Evolutionary conservation across 1,140 invertebrate genomes (phyloP), one percentile per base, ranked within the genome.

Genomic region (Cyrtorhinus lividipennis): DNA sequence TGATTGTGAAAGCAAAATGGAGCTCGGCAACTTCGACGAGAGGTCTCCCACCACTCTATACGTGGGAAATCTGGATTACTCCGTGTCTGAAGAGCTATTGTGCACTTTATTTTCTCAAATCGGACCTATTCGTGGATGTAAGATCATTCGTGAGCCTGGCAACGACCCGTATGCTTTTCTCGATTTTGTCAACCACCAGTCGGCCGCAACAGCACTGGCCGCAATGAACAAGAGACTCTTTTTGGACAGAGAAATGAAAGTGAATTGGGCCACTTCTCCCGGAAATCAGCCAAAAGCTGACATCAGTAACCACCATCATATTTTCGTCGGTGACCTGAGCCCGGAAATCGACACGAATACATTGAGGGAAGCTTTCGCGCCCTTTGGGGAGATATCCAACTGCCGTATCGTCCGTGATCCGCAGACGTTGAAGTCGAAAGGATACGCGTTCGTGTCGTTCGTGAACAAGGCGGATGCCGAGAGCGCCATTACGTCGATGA

Each of bases 401-500:
- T 98, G 95, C 77, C 85, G 97, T 74, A 97, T 99, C 73, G 96
- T 99, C 24, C 82, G 94, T 69, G 96, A 99, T 79, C 92, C 95
- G 61, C 92, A 97, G 77, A 98, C 96, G 58, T 82, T 95, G 71
- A 99, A 98, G 80, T 98, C 95, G 67, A 99, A 98, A 79, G 96
- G 97, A 62, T 99, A 99, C 78, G 97, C 96, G 25, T 99, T 99
- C 76, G 95, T 99, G 8, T 98, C 95, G 24, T 99, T 98, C 77
- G 92, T 98, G 23, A 98, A 98, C 76, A 97, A 97, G 80, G 86
- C 91, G 71, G 96, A 99, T 74, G 97, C 97, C 5, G 95, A 99
- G 77, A 89, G 87, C 69, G 97, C 97, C 61, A 99, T 99, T 67
- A 81, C 85, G 64, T 85, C 90, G 59, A 99, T 99, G 97, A 99